Conservation (phyloP, 2,797 vertebrate genomes). For the Dromococcyx pavoninus region DNA sequence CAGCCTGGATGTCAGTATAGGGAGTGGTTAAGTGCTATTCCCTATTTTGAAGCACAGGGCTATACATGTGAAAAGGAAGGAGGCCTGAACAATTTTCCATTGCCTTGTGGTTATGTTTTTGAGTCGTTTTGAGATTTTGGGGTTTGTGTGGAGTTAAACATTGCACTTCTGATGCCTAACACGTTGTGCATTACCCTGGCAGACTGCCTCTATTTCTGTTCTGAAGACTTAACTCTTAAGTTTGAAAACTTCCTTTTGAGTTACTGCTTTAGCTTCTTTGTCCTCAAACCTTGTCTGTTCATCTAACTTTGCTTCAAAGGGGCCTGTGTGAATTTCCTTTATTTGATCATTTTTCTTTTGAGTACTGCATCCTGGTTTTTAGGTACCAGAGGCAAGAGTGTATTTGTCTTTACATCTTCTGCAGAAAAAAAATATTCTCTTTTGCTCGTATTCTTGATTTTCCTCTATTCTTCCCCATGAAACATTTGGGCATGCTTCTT, state of each 20-base stretch:
- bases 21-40: neutral
- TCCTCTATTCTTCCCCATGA: neutral
- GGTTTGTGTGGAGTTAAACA: neutral
- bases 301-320: neutral
- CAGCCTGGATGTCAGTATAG: neutral
- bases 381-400: neutral
- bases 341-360: constrained; percentile 8
- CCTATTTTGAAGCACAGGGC: neutral
- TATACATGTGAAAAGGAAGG: neutral
- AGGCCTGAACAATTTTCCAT: neutral
- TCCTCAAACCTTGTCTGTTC: neutral
- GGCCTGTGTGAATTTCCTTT: neutral
- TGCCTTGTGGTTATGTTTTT: neutral
- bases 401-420: neutral
- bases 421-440: neutral
- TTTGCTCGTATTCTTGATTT: neutral
- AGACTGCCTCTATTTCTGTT: neutral
- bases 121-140: neutral
- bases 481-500: neutral
- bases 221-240: neutral
- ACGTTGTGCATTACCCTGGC: neutral
- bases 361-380: neutral
- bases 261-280: neutral
- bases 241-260: neutral
- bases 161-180: neutral